phyloP scores from a whole-genome alignment of 2,888 invertebrate genomes.

The Tinea semifulvella region DNA sequence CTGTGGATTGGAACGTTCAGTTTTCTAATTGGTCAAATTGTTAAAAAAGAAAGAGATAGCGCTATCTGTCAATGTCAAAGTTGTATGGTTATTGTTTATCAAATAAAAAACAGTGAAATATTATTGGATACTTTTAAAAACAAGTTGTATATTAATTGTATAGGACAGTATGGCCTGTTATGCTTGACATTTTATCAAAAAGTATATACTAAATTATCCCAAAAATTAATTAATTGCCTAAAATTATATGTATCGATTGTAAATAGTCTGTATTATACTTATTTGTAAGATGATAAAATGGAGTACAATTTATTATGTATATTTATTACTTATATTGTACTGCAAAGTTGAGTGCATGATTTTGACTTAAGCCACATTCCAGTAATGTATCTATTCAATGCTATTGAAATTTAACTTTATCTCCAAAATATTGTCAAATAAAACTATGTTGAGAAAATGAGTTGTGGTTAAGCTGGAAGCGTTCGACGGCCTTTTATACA shows the following conservation, averaged over 20 bases:
- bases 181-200: slow-evolving; percentile 53
- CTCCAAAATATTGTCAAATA: slow-evolving; percentile 1
- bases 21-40: too few relatives aligned
- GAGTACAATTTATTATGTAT: slow-evolving; percentile 9
- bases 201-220: slow-evolving; percentile 60
- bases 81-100: too few relatives aligned
- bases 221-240: slow-evolving; percentile 64
- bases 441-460: not conserved
- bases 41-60: too few relatives aligned
- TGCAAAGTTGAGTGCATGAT: slow-evolving; percentile 56
- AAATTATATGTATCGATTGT: slow-evolving; percentile 55
- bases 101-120: too few relatives aligned
- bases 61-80: too few relatives aligned
- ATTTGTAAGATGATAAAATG: slow-evolving; percentile 5
- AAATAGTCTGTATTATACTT: slow-evolving; percentile 57
- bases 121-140: too few relatives aligned
- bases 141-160: slow-evolving; percentile 20
- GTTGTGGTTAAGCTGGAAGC: slow-evolving; percentile 12
- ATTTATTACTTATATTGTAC: slow-evolving; percentile 20
- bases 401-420: not conserved
- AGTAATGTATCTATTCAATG: slow-evolving; percentile 24
- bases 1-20: too few relatives aligned
- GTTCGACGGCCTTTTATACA: too few relatives aligned
- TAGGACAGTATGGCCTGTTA: slow-evolving; percentile 30
- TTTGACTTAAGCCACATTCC: slow-evolving; percentile 58